These are phyloP conservation scores for Heterotis niloticus DNA, from an alignment of 2,113 vertebrate species.

Conservation along the genomic window DNA sequence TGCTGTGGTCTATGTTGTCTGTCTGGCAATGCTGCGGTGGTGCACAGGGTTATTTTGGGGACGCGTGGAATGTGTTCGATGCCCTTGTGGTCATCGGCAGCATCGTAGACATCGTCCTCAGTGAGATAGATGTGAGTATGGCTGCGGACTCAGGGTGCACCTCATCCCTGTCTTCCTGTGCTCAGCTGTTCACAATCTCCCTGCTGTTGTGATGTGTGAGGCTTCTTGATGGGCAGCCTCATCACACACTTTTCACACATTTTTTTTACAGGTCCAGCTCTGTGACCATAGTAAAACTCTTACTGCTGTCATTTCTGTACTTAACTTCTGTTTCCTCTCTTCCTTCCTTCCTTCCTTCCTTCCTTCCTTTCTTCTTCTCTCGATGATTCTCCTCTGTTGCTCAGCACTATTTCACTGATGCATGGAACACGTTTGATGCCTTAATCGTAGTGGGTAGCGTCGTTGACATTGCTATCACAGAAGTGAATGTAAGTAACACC, in stretches of 20 bases:
- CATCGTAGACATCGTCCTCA: slow-evolving; percentile 98
- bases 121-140: slow-evolving; percentile 89
- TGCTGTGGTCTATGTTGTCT: slow-evolving; percentile 33
- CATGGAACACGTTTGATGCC: slow-evolving; percentile 99
- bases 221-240: too few species aligned
- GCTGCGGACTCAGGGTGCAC: slow-evolving; percentile 42
- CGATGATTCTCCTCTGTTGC: slow-evolving; percentile 26
- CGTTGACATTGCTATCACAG: slow-evolving; percentile 99
- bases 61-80: slow-evolving; percentile 99
- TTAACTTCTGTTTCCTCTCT: slow-evolving; percentile 22
- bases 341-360: not conserved
- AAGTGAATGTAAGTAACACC: slow-evolving; percentile 97
- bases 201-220: not conserved
- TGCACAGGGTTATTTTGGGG: slow-evolving; percentile 95
- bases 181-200: not conserved
- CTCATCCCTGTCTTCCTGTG: slow-evolving; percentile 35
- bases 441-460: slow-evolving; percentile 99
- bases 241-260: not conserved
- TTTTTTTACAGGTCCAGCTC: not conserved
- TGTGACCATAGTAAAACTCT: not conserved
- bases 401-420: slow-evolving; percentile 99
- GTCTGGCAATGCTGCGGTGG: slow-evolving; percentile 65
- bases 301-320: not conserved
- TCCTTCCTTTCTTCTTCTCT: slow-evolving; percentile 19
- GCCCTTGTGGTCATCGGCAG: slow-evolving; percentile 99